phyloP scores from a whole-genome alignment of 2,797 vertebrate species.

The Lophotriccus pileatus region DNA sequence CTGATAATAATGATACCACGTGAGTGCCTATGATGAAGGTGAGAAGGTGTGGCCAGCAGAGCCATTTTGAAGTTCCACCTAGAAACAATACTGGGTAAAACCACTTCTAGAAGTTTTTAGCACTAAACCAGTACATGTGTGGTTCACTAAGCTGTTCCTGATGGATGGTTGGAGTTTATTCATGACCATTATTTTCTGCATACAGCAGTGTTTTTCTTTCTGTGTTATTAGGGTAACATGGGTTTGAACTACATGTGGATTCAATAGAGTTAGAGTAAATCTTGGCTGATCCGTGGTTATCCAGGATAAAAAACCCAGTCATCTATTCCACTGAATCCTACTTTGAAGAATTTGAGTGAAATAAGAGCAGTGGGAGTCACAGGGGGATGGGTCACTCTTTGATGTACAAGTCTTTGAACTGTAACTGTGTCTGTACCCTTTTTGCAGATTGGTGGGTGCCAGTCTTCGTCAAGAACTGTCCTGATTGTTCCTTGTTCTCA shows the following conservation, averaged over 20 bases:
- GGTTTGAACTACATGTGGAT: constrained; percentile 17
- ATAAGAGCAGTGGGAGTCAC: background rate
- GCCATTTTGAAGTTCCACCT: background rate
- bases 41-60: background rate
- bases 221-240: background rate
- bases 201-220: background rate
- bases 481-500: background rate
- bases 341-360: constrained; percentile 46
- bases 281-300: background rate
- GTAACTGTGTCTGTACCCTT: background rate
- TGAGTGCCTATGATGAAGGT: background rate
- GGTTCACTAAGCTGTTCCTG: background rate
- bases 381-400: background rate
- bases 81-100: background rate
- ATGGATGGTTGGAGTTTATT: background rate
- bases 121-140: background rate
- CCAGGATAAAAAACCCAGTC: background rate
- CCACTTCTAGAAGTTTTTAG: background rate
- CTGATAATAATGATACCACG: background rate
- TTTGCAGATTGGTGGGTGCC: background rate
- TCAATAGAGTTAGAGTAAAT: constrained; percentile 8
- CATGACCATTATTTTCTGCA: background rate
- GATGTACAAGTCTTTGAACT: constrained; percentile 39
- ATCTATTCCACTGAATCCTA: background rate
- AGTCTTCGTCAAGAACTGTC: background rate